Conservation (phyloP, 2,888 invertebrate species). For the Gymnosoma rotundatum region DNA sequence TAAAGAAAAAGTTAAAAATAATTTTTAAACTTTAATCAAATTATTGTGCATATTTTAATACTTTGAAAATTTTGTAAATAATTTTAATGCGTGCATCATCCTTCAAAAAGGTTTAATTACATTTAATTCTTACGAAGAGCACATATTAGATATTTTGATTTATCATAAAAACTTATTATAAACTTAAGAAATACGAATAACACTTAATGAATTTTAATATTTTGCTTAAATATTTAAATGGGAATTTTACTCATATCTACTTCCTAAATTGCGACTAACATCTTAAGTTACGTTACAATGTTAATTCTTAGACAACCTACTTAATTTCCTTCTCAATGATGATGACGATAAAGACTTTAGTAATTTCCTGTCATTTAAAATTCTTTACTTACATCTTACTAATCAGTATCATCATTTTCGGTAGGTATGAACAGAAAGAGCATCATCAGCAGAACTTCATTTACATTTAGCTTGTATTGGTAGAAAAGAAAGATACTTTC, state of each 20-base stretch:
- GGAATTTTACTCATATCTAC: constrained; percentile 29
- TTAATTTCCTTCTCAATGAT: constrained; percentile 67
- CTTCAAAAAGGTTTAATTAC: too few relatives aligned
- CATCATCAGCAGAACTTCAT: constrained; percentile 23
- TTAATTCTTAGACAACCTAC: constrained; percentile 58
- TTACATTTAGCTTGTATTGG: background rate
- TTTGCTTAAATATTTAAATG: background rate
- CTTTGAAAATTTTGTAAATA: background rate
- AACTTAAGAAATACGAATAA: background rate
- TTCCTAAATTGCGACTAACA: constrained; percentile 19
- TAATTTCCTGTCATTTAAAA: constrained; percentile 70
- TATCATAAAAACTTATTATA: background rate
- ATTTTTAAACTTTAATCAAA: too few relatives aligned
- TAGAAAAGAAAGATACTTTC: constrained; percentile 17
- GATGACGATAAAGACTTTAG: constrained; percentile 64
- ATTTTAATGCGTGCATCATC: background rate
- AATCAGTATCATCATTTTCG: constrained; percentile 35
- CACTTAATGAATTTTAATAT: background rate
- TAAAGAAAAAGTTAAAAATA: too few relatives aligned
- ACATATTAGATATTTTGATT: too few relatives aligned
- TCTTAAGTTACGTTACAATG: constrained; percentile 30
- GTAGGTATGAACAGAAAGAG: constrained; percentile 3
- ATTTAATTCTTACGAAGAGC: too few relatives aligned
- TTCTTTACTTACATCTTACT: constrained; percentile 40
- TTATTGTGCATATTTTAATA: background rate